phyloP scores from a whole-genome alignment of 92 coral and sea anemone species.

The Epizoanthus fatuus region DNA sequence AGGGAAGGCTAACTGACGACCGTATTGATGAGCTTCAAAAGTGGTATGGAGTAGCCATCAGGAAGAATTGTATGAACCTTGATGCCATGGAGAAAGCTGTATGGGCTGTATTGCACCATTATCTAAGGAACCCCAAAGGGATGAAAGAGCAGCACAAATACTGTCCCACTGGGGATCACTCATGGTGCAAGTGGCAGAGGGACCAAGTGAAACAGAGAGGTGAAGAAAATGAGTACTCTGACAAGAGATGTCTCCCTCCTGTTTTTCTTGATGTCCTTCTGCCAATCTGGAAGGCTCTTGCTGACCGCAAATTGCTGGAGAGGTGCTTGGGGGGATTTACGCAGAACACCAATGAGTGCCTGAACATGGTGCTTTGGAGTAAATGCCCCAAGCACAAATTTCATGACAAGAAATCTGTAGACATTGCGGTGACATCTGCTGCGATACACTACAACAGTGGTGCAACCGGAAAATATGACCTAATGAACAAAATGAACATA shows the following conservation, averaged over 20 bases:
- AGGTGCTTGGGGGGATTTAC: slow-evolving; percentile 8
- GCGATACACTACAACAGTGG: slow-evolving; percentile 6
- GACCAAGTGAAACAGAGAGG: too few relatives aligned
- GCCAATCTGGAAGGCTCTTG: background rate
- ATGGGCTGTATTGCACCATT: background rate
- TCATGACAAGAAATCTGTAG: slow-evolving; percentile 3
- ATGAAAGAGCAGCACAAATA: slow-evolving; percentile 4
- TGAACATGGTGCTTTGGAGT: slow-evolving; percentile 1
- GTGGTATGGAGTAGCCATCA: background rate
- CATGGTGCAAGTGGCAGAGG: background rate
- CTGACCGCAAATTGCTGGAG: background rate
- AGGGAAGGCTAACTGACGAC: background rate
- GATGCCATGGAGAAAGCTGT: slow-evolving; percentile 8
- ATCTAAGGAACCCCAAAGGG: background rate
- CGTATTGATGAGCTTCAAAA: background rate
- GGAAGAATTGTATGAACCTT: background rate
- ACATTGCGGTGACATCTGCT: background rate
- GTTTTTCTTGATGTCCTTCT: background rate
- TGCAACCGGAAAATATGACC: slow-evolving; percentile 19
- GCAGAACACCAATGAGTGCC: background rate
- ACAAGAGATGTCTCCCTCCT: background rate
- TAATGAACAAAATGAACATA: slow-evolving; percentile 9
- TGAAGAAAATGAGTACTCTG: background rate
- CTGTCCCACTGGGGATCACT: background rate
- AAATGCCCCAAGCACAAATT: slow-evolving; percentile 24